Percentiles rank a stretch among this genome's conserved stretches.
These are phyloP conservation scores for Emydocephalus ijimae DNA, from an alignment of 2,113 vertebrate species.

Conservation along the genomic window DNA sequence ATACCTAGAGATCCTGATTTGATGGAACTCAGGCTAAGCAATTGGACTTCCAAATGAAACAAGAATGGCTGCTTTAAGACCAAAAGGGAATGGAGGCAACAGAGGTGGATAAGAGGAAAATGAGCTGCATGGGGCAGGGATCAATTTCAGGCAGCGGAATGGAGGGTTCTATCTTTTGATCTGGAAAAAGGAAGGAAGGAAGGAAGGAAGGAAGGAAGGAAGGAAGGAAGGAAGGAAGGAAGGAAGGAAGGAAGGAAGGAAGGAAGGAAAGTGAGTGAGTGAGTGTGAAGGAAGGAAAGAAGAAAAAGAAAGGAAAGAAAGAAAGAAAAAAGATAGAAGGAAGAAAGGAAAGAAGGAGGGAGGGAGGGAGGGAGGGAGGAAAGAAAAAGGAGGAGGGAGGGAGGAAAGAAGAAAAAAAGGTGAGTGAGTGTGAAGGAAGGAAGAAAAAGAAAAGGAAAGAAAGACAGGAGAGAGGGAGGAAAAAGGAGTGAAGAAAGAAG, in stretches of 20 bases:
- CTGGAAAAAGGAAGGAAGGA: neutral
- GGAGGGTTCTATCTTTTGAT: neutral
- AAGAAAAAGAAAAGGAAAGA: no score
- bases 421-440: no score
- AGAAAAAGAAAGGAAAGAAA: accelerated
- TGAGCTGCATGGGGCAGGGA: neutral
- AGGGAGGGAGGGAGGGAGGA: no score
- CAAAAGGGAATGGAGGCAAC: neutral
- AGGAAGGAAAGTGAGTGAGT: no score
- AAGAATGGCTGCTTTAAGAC: neutral
- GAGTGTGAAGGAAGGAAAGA: no score
- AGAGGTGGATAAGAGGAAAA: neutral
- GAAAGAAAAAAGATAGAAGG: no score
- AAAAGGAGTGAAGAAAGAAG: accelerated
- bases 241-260: accelerated
- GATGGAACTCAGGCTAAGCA: neutral
- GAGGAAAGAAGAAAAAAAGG: no score
- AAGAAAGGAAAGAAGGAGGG: no score
- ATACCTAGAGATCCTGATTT: neutral
- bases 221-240: accelerated
- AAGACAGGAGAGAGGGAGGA: accelerated
- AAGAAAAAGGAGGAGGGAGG: neutral
- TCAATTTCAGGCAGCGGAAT: neutral
- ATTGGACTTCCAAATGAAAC: neutral
- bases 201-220: accelerated